Conservation (phyloP, 2,888 invertebrate genomes). For the Melanargia galathea region DNA sequence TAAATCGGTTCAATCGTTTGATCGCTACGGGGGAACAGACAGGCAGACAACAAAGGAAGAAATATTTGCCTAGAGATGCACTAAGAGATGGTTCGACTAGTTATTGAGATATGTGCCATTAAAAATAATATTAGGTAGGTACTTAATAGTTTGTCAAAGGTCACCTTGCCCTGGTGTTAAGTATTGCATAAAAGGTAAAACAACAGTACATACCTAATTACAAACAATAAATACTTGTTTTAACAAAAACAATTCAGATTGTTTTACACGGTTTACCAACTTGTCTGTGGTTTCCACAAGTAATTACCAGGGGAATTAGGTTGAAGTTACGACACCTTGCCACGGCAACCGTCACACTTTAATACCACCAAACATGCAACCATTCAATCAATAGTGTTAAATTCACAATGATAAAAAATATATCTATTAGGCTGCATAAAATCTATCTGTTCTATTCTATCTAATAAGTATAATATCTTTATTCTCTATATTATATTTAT, state of each 20-base stretch:
- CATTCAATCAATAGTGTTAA: conserved; percentile 22
- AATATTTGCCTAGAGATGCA: too few species aligned
- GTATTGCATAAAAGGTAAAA: not conserved
- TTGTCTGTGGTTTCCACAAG: conserved; percentile 27
- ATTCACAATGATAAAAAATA: not conserved
- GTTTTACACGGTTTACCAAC: conserved; percentile 23
- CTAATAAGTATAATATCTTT: too few species aligned
- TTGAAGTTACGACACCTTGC: conserved; percentile 24
- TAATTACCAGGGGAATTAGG: conserved; percentile 23
- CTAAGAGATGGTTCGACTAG: too few species aligned
- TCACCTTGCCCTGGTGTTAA: too few species aligned
- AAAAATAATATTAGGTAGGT: too few species aligned
- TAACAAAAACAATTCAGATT: conserved; percentile 15
- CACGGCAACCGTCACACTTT: conserved; percentile 22
- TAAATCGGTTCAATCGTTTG: too few species aligned
- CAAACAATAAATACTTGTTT: conserved; percentile 17
- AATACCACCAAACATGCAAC: conserved; percentile 26
- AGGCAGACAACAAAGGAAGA: too few species aligned
- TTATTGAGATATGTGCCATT: too few species aligned
- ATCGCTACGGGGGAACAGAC: too few species aligned
- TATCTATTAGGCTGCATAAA: not conserved
- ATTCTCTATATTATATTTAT: too few species aligned
- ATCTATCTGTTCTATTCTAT: too few species aligned
- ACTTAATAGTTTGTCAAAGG: too few species aligned
- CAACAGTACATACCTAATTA: not conserved